Percentiles rank a stretch among this genome's conserved stretches.
Conservation (phyloP, 2,797 vertebrate species). For the Ciconia nigra region DNA sequence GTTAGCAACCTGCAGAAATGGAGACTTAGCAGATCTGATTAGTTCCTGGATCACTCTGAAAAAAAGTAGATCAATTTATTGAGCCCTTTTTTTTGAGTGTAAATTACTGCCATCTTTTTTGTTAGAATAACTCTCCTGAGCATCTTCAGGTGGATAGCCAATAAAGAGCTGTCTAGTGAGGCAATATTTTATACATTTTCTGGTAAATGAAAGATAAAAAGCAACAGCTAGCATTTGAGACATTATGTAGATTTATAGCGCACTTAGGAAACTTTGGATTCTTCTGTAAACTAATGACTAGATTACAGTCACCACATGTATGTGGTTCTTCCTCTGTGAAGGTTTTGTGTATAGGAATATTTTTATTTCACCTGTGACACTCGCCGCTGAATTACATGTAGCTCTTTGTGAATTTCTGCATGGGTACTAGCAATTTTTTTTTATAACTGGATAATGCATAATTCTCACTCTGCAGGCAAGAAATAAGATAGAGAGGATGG, state of each 20-base stretch:
- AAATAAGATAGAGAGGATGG: not conserved
- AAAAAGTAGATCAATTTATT: not conserved
- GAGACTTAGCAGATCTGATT: not conserved
- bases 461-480: slow-evolving; percentile 7
- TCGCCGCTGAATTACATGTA: not conserved
- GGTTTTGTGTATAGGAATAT: not conserved
- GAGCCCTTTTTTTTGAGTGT: not conserved
- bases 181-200: not conserved
- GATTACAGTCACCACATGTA: not conserved
- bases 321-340: not conserved
- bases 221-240: not conserved
- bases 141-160: not conserved
- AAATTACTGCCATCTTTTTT: slow-evolving; percentile 37
- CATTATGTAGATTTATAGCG: slow-evolving; percentile 13
- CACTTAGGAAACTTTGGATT: not conserved
- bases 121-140: slow-evolving; percentile 15
- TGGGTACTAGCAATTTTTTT: not conserved
- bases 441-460: not conserved
- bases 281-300: not conserved
- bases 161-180: not conserved
- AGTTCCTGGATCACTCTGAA: not conserved
- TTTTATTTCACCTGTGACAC: not conserved
- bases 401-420: slow-evolving; percentile 4
- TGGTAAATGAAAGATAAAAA: slow-evolving; percentile 45
- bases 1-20: not conserved